phyloP scores from a whole-genome alignment of 2,888 invertebrate species.

The Netelia virgata region DNA sequence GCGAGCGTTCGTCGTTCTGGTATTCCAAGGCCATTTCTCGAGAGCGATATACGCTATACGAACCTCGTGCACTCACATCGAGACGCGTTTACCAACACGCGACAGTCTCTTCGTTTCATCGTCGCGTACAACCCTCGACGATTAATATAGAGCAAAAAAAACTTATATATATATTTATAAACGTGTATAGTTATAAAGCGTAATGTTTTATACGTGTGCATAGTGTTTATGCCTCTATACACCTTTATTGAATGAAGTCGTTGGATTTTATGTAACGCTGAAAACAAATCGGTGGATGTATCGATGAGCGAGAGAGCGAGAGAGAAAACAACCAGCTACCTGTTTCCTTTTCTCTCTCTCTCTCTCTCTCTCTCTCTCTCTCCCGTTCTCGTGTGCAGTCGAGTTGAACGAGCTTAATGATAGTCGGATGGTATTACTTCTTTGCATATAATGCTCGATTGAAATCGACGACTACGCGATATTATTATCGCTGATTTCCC shows the following conservation, averaged over 20 bases:
- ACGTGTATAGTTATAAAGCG: not conserved
- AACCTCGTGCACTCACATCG: not conserved
- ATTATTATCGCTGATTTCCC: not conserved
- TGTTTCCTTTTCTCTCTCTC: not conserved
- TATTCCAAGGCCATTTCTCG: constrained; percentile 71
- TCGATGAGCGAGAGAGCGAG: not conserved
- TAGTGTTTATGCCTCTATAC: constrained; percentile 27
- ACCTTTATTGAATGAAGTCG: constrained; percentile 51
- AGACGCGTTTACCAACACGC: not conserved
- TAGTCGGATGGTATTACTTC: constrained; percentile 6
- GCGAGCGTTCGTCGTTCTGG: constrained; percentile 66
- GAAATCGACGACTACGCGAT: not conserved
- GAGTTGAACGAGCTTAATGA: constrained; percentile 41
- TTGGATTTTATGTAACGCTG: constrained; percentile 42
- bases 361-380: not conserved
- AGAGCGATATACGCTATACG: constrained; percentile 52
- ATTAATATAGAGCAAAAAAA: constrained; percentile 44
- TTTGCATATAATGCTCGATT: not conserved
- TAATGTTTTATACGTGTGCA: constrained; percentile 1
- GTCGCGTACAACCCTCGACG: constrained; percentile 32
- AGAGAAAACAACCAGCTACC: not conserved
- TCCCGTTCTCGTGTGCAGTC: constrained; percentile 15
- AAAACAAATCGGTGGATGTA: constrained; percentile 33
- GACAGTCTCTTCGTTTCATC: constrained; percentile 14
- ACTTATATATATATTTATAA: not conserved